These are phyloP conservation scores for Potorous gilbertii DNA, from an alignment of 2,797 vertebrate genomes.

Conservation along the genomic window DNA sequence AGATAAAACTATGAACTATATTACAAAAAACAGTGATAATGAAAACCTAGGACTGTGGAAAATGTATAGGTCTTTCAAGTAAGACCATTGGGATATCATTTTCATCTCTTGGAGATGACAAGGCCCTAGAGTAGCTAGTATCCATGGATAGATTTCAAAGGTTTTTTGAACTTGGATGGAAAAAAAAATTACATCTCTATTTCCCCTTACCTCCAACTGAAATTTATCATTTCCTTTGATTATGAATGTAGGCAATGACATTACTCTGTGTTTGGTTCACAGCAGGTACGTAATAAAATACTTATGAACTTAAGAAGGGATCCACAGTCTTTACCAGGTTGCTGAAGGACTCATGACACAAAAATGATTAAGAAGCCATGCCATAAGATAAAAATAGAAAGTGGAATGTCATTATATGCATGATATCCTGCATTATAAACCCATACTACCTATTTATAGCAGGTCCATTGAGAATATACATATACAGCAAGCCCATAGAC, in stretches of 20 bases:
- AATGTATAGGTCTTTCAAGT: not conserved
- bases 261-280: not conserved
- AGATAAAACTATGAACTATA: constrained; percentile 29
- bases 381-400: not conserved
- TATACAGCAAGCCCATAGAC: not conserved
- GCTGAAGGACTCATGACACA: not conserved
- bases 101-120: constrained; percentile 32
- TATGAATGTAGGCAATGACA: not conserved
- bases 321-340: not conserved
- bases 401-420: not conserved
- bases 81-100: constrained; percentile 20
- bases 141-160: not conserved
- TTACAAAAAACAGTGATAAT: constrained; percentile 33
- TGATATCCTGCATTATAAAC: not conserved
- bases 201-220: not conserved
- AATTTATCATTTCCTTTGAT: not conserved
- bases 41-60: constrained; percentile 37
- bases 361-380: not conserved
- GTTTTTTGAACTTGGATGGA: not conserved
- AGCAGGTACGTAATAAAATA: not conserved
- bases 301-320: not conserved
- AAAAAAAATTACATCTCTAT: not conserved
- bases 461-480: not conserved
- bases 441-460: not conserved
- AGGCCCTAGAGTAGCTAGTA: not conserved